A percentile compares a stretch with the other conserved stretches of the same genome.
Evolutionary conservation across 2,113 vertebrate genomes (phyloP).

Genomic region (Cygnus buccinator): DNA sequence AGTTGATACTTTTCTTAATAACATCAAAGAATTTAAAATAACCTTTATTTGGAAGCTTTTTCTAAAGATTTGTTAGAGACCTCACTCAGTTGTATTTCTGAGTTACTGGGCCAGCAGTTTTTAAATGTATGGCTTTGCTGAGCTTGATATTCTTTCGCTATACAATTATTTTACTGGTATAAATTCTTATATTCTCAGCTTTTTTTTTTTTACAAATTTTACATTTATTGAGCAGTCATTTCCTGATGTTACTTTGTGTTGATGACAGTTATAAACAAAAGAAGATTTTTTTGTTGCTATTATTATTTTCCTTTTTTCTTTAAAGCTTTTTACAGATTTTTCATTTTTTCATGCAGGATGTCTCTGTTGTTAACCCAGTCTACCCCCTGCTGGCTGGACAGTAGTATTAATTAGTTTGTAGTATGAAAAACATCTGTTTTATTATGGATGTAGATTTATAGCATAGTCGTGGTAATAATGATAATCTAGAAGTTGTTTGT

Average conservation of each 20-base stretch:
- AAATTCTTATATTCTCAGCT: background rate
- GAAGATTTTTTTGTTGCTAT: background rate
- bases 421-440: background rate
- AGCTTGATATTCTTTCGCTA: background rate
- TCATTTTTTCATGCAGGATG: background rate
- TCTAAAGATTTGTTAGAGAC: background rate
- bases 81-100: background rate
- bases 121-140: background rate
- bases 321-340: background rate
- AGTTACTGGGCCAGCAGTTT: background rate
- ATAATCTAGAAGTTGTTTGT: accelerated
- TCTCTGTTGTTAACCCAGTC: background rate
- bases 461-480: background rate
- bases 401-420: background rate
- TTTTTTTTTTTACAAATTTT: background rate
- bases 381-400: constrained; percentile 43
- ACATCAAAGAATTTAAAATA: background rate
- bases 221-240: background rate
- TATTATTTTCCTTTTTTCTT: background rate
- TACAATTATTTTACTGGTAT: background rate
- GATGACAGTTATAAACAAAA: background rate
- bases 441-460: background rate
- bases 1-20: background rate
- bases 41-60: background rate
- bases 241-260: background rate